These are phyloP conservation scores for Plectus sambesii DNA, from an alignment of 1,140 invertebrate genomes.

Conservation along the genomic window DNA sequence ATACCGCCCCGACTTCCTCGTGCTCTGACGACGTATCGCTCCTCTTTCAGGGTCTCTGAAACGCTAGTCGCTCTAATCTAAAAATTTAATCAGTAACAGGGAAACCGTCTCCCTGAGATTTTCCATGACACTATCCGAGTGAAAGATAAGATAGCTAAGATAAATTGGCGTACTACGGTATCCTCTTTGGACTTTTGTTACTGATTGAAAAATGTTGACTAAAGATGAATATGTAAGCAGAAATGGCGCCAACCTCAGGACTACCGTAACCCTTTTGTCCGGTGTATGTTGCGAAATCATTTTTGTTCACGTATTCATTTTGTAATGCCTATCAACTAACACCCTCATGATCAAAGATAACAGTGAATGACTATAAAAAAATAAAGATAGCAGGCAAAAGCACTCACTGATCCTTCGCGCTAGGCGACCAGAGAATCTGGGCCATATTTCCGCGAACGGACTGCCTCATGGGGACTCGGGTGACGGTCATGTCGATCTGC, in stretches of 20 bases:
- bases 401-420: constrained; percentile 3
- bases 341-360: constrained; percentile 3
- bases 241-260: too few species aligned
- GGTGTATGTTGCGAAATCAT: too few species aligned
- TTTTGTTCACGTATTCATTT: too few species aligned
- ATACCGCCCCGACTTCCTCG: constrained; percentile 15
- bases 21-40: too few species aligned
- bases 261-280: too few species aligned
- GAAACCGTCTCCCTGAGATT: not conserved
- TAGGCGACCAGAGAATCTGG: too few species aligned
- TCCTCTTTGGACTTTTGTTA: too few species aligned
- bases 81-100: constrained; percentile 5
- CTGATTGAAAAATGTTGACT: too few species aligned
- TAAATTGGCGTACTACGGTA: too few species aligned
- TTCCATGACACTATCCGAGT: too few species aligned
- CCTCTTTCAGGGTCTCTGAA: constrained; percentile 8
- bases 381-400: not conserved
- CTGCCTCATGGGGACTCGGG: constrained; percentile 7
- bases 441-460: constrained; percentile 18
- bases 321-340: constrained; percentile 15
- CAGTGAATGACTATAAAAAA: constrained; percentile 1
- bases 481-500: constrained; percentile 16
- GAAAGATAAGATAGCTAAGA: too few species aligned
- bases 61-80: constrained; percentile 18
- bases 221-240: too few species aligned